Evolutionary conservation across 2,113 vertebrate genomes (phyloP), one percentile per base, ranked within the genome.

Genomic region (Tenebrosternarchus preto): DNA sequence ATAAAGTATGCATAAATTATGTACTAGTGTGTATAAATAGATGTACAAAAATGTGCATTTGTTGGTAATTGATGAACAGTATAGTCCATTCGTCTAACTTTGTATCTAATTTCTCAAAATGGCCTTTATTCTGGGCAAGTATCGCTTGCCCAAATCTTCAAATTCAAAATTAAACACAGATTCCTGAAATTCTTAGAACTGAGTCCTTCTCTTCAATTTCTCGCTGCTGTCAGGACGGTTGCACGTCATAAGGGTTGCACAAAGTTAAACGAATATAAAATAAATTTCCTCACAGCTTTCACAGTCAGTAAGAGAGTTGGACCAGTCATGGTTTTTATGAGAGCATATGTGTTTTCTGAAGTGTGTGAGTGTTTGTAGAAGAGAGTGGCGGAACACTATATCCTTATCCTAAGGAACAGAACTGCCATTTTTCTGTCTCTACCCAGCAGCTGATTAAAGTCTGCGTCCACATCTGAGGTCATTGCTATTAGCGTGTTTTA

Each of bases 391-490:
- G 80, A 89, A 88, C 84, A 80, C 76, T 83, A 39, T 83, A 86
- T 85, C 87, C 83, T 86, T 85, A 82, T 77, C 9, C 69, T 59
- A 11, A 73, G 80, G 77, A 71, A 90, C 83, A 88, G 83, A 88
- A n/a, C 85, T 70, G 76, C 78, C 83, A 71, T 79, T 87, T 87
- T 87, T 86, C 83, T 86, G 59, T 56, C 64, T 57, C 70, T 33
- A 25, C 79, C 73, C 56, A 78, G 66, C 75, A 82, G 85, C 86
- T 89, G 84, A 88, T 89, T 86, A 85, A 89, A 85, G 73, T 60
- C 70, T 25, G 71, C n/a, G 19, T 84, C 80, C 66, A 72, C 77
- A 50, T 15, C 77, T 76, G 63, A 69, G 79, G 73, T 76, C 72
- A 66, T 77, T 77, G 7, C 46, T 53, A 50, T 61, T 67, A 46